Evolutionary conservation across 2,888 invertebrate species (phyloP).

Genomic region (Drosophila kanekoi): DNA sequence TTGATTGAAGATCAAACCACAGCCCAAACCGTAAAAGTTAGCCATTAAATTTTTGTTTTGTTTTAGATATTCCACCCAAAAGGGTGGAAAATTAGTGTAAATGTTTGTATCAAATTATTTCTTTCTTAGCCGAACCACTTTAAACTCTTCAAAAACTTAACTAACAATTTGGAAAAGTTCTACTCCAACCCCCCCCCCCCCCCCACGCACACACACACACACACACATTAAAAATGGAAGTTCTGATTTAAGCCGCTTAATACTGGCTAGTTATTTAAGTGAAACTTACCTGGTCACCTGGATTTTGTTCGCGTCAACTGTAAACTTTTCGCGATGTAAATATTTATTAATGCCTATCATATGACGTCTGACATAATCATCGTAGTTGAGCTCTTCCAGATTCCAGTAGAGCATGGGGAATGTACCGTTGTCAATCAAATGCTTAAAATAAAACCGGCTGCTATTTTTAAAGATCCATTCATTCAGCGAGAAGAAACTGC

Average conservation of each 20-base stretch:
- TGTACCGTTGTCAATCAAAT: conserved; percentile 85
- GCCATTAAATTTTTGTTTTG: too few relatives aligned
- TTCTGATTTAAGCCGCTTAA: background rate
- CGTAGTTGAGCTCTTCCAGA: conserved; percentile 90
- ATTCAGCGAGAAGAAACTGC: conserved; percentile 92
- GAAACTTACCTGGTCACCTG: conserved; percentile 73
- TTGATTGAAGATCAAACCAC: background rate
- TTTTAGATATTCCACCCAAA: background rate
- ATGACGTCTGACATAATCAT: conserved; percentile 91
- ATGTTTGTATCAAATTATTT: background rate
- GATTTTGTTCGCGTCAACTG: conserved; percentile 65
- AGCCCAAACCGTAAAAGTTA: too few relatives aligned
- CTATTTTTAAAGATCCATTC: conserved; percentile 92
- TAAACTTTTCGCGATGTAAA: conserved; percentile 73
- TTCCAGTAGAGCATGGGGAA: conserved; percentile 89
- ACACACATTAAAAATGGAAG: too few relatives aligned
- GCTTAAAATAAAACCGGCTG: conserved; percentile 88
- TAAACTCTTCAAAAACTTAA: background rate
- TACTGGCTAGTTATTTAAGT: background rate
- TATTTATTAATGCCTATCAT: conserved; percentile 93
- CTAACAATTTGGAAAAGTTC: too few relatives aligned
- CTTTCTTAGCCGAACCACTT: background rate
- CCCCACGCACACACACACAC: too few relatives aligned
- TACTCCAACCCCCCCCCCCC: too few relatives aligned
- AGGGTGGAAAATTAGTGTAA: background rate